Percentiles rank a stretch among this genome's conserved stretches.
phyloP scores from a whole-genome alignment of 2,797 vertebrate genomes.

The Odontamblyopus lacepedii region DNA sequence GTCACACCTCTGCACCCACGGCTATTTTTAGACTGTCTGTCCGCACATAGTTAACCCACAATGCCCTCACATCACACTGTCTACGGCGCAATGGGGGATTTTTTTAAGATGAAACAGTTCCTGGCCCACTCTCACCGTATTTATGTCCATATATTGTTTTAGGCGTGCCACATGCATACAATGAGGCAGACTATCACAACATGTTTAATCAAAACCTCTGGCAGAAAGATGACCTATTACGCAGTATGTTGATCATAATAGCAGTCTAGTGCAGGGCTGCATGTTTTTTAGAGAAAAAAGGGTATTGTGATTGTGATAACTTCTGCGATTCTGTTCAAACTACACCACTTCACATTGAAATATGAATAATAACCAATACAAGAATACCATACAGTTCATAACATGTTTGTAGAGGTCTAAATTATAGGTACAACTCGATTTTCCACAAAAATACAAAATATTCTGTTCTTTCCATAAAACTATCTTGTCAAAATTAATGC shows the following conservation, averaged over 20 bases:
- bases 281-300: too few relatives aligned
- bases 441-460: too few relatives aligned
- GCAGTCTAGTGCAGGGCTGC: neutral
- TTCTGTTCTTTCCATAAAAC: too few relatives aligned
- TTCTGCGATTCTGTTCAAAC: too few relatives aligned
- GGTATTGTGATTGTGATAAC: too few relatives aligned
- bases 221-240: neutral
- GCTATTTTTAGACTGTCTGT: conserved; percentile 65
- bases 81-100: conserved; percentile 16
- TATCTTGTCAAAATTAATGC: too few relatives aligned
- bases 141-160: neutral
- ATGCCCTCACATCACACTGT: conserved; percentile 38
- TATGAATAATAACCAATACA: too few relatives aligned
- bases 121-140: neutral
- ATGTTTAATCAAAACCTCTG: neutral
- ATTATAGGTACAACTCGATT: too few relatives aligned
- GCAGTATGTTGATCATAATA: neutral
- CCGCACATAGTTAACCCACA: conserved; percentile 62
- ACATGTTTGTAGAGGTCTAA: too few relatives aligned
- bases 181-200: neutral
- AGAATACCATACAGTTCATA: too few relatives aligned
- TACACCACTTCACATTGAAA: too few relatives aligned
- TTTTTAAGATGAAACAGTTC: conserved; percentile 16
- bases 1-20: conserved; percentile 47
- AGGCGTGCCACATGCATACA: neutral